phyloP scores from a whole-genome alignment of 2,797 vertebrate genomes.

The Acrocephalus scirpaceus region DNA sequence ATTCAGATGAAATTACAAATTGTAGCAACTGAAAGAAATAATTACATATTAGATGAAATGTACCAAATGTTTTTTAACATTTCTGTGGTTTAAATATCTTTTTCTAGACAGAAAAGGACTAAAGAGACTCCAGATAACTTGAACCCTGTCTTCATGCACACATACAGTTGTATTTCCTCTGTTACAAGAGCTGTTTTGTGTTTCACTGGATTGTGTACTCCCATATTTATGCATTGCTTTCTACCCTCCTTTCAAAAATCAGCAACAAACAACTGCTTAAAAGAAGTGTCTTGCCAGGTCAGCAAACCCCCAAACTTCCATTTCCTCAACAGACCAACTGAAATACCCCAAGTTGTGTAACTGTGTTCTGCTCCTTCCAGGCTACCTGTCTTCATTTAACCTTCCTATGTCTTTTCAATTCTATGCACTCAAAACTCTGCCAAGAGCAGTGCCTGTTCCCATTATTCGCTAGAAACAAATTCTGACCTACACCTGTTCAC shows the following conservation, averaged over 20 bases:
- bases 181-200: background rate
- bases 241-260: background rate
- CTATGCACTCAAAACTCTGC: background rate
- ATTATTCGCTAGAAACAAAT: background rate
- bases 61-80: background rate
- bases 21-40: background rate
- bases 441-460: background rate
- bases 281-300: background rate
- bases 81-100: background rate
- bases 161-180: background rate
- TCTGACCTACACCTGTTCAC: background rate
- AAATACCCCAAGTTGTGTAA: background rate
- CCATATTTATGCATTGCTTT: background rate
- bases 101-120: background rate
- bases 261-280: background rate
- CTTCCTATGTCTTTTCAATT: background rate
- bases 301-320: background rate
- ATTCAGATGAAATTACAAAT: background rate
- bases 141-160: background rate
- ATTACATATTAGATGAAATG: background rate
- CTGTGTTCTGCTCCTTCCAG: background rate
- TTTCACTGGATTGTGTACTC: background rate
- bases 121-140: background rate
- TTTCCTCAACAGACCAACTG: background rate
- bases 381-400: background rate